These are phyloP conservation scores for Melanotus villosus DNA, from an alignment of 2,888 invertebrate species.

Conservation along the genomic window DNA sequence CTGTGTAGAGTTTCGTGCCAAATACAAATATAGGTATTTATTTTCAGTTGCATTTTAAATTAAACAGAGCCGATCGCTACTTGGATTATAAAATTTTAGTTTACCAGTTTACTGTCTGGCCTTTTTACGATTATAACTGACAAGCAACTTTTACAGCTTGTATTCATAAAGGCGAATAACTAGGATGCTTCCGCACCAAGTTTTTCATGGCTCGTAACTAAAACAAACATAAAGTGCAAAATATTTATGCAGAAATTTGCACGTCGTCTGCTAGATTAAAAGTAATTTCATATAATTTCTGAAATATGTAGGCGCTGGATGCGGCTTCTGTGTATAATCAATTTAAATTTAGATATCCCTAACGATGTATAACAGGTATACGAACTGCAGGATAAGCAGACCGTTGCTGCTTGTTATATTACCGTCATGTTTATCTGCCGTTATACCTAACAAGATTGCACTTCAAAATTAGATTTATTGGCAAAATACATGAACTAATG, in stretches of 20 bases:
- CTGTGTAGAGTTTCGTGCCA: neutral
- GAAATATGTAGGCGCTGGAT: neutral
- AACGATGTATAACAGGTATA: conserved; percentile 26
- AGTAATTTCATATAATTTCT: conserved; percentile 16
- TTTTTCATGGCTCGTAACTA: neutral
- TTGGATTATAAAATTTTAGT: too few species aligned
- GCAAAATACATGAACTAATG: neutral
- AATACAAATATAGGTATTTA: neutral
- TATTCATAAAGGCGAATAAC: neutral
- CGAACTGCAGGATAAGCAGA: conserved; percentile 21
- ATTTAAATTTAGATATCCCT: conserved; percentile 38
- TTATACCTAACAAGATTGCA: conserved; percentile 9
- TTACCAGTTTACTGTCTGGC: too few species aligned
- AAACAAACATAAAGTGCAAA: conserved; percentile 8
- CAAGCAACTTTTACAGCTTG: neutral
- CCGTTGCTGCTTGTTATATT: conserved; percentile 7
- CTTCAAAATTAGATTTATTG: conserved; percentile 13
- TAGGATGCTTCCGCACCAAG: neutral
- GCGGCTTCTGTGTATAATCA: conserved; percentile 33
- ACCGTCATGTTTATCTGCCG: conserved; percentile 18
- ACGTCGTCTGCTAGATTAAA: conserved; percentile 11
- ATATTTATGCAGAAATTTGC: conserved; percentile 26
- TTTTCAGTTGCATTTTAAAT: too few species aligned
- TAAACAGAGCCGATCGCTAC: too few species aligned
- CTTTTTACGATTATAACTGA: neutral